These are phyloP conservation scores for Agapostemon virescens DNA, from an alignment of 2,888 invertebrate species.

Conservation along the genomic window DNA sequence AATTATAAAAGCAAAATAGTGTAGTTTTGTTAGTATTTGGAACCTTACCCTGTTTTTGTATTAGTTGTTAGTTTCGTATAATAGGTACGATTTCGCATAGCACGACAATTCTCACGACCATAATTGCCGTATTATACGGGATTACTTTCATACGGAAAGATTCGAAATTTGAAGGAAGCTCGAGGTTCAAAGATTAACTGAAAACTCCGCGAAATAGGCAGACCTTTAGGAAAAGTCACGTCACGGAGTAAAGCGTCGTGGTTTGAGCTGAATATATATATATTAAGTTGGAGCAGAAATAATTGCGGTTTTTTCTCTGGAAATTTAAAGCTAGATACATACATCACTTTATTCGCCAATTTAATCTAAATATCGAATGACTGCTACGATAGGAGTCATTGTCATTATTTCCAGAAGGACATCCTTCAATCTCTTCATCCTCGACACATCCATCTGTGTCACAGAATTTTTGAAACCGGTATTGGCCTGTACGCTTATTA, in stretches of 20 bases:
- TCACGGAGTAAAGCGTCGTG: not conserved
- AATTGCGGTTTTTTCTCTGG: not conserved
- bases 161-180: constrained; percentile 1
- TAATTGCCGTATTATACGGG: not conserved
- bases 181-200: not conserved
- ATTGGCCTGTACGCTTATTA: too few relatives aligned
- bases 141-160: constrained; percentile 8
- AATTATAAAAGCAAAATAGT: constrained; percentile 6
- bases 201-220: not conserved
- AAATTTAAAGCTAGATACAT: not conserved
- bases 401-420: not conserved
- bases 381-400: not conserved
- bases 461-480: not conserved
- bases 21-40: constrained; percentile 14
- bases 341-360: not conserved
- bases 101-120: not conserved
- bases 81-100: not conserved
- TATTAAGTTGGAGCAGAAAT: not conserved
- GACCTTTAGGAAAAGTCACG: not conserved
- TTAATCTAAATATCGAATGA: not conserved
- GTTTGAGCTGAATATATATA: not conserved
- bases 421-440: too few relatives aligned
- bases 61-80: constrained; percentile 2
- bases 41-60: constrained; percentile 12
- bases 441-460: not conserved